Conservation (phyloP, 2,797 vertebrate genomes). For the Sebastes taczanowskii region DNA sequence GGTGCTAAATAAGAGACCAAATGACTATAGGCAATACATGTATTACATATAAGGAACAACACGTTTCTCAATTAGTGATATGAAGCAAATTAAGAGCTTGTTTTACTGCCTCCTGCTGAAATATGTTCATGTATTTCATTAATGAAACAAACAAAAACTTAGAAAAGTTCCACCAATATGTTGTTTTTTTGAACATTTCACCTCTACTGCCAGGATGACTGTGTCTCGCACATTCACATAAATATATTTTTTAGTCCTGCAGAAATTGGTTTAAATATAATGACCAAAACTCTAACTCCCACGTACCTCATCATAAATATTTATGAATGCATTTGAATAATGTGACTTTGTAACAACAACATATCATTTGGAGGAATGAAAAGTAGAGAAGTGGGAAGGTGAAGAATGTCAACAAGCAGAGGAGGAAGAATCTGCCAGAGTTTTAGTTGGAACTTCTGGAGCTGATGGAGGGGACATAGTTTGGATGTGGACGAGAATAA, state of each 20-base stretch:
- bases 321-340: conserved; percentile 61
- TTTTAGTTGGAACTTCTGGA: background rate
- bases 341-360: conserved; percentile 51
- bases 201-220: no score
- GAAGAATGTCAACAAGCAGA: conserved; percentile 14
- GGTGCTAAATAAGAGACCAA: background rate
- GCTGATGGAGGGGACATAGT: background rate
- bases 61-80: background rate
- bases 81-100: background rate
- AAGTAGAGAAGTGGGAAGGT: conserved; percentile 4
- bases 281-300: background rate
- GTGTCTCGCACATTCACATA: no score
- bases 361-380: conserved; percentile 30
- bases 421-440: background rate
- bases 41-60: background rate
- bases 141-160: background rate
- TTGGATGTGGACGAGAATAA: background rate
- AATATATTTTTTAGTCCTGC: no score
- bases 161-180: background rate
- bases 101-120: background rate
- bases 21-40: no score
- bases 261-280: background rate
- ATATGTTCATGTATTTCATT: background rate
- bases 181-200: no score
- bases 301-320: conserved; percentile 44